Base-by-base conservation (phyloP, 2,113 vertebrate genomes). In the Brienomyrus brachyistius region DNA sequence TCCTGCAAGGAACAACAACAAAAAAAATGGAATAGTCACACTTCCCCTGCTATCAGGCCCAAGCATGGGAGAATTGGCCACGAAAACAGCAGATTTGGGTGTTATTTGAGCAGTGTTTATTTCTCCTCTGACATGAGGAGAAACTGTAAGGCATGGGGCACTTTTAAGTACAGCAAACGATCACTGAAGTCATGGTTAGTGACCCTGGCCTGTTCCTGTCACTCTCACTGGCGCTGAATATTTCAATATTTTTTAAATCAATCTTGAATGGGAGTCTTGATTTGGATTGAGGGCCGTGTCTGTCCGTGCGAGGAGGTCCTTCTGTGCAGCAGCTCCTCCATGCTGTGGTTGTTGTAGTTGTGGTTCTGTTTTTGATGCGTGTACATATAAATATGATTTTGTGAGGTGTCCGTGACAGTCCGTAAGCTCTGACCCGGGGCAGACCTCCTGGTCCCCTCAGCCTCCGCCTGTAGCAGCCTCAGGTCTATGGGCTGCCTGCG, bases 171-270 rank as follows among this genome's bases (percentile, higher is more conserved):
- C 4, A 59, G 11, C 23, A 40, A 90, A 77, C 31, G 50, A 51
- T 87, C 90, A 90, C 90, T 90, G 86, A 83, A 88, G 50, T 83
- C 54, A 88, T 82, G 90, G 86, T 88, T 90, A 90, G 86, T 90
- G 86, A 90, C 54, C 3, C 35, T 88, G 90, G 90, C 90, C 86
- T 17, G 31, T 88, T 88, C 45, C 74, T 90, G 50, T 90, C 87
- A 82, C 56, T 31, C 45, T 87, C 45, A 48, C 66, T 88, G 31
- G 62, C 1, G 10, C n/a, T 66, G 62, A 80, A 40, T 27, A 89
- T 54, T 21, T 54, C n/a, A 50, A 17, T 48, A 56, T 88, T 51
- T 48, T 23, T 48, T 1, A 47, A 50, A 85, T 85, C 43, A 85
- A n/a, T 85, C 45, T 85, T n/a, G 11, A 48, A 48, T 10, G 45